These are phyloP conservation scores for Mythimna albipuncta DNA, from an alignment of 2,888 invertebrate genomes.

Conservation along the genomic window DNA sequence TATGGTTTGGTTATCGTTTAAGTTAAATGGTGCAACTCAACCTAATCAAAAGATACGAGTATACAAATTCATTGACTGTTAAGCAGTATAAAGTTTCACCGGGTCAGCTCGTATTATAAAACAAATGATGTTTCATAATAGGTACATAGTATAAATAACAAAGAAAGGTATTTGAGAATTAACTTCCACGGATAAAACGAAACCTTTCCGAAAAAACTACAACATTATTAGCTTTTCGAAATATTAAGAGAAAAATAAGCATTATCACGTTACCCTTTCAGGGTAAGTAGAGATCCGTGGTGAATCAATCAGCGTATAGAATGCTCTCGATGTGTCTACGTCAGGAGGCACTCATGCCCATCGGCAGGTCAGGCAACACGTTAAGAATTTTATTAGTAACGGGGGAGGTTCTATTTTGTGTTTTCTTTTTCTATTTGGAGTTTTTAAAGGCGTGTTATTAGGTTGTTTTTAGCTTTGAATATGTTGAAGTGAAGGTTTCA, in stretches of 20 bases:
- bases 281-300: constrained; percentile 46
- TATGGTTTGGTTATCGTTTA: no score
- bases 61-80: no score
- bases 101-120: no score
- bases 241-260: constrained; percentile 12
- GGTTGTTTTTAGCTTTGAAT: constrained; percentile 9
- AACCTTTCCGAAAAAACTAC: not conserved
- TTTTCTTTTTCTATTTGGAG: constrained; percentile 43
- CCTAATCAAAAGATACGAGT: no score
- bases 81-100: no score
- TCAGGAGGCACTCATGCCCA: constrained; percentile 57
- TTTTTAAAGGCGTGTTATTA: constrained; percentile 21
- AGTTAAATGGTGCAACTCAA: no score
- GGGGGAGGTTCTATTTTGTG: constrained; percentile 34
- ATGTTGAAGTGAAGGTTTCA: not conserved
- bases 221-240: constrained; percentile 22
- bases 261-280: constrained; percentile 43
- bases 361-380: constrained; percentile 47
- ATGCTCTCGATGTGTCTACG: constrained; percentile 56
- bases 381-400: constrained; percentile 60
- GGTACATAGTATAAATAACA: not conserved
- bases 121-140: no score
- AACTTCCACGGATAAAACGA: not conserved
- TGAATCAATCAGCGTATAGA: constrained; percentile 58
- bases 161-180: not conserved